Conservation (phyloP, 2,888 invertebrate genomes). For the Drosophila crucigera region DNA sequence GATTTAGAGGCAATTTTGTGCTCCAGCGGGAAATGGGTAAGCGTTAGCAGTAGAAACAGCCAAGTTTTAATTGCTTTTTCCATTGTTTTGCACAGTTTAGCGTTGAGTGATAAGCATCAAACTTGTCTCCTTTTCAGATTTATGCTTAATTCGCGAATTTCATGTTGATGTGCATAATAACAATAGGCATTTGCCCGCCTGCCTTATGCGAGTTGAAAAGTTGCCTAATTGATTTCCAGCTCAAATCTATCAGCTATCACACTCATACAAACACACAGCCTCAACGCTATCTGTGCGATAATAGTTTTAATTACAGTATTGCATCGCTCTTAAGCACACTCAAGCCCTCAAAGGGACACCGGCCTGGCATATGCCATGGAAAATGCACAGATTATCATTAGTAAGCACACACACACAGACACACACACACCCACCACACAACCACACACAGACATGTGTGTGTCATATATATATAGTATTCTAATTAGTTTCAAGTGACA, state of each 20-base stretch:
- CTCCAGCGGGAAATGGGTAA: constrained; percentile 22
- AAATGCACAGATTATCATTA: constrained; percentile 43
- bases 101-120: constrained; percentile 32
- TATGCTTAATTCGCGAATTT: constrained; percentile 27
- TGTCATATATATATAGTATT: constrained; percentile 30
- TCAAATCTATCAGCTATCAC: constrained; percentile 8
- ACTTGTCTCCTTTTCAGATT: constrained; percentile 27
- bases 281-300: constrained; percentile 12
- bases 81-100: constrained; percentile 50
- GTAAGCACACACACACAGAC: constrained; percentile 1
- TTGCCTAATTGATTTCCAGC: constrained; percentile 1
- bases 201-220: neutral
- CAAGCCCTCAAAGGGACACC: constrained; percentile 39
- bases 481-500: constrained; percentile 72
- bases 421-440: neutral
- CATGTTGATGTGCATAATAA: neutral
- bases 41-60: constrained; percentile 28
- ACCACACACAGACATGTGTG: constrained; percentile 7
- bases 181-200: neutral
- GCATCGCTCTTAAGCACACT: constrained; percentile 22
- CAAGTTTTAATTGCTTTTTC: constrained; percentile 71
- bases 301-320: constrained; percentile 14
- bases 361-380: constrained; percentile 34
- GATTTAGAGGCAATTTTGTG: constrained; percentile 42
- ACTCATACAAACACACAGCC: neutral